Percentiles rank a stretch among this genome's conserved stretches.
These are phyloP conservation scores for Antrozous pallidus DNA, from an alignment of 2,797 vertebrate genomes.

Conservation along the genomic window DNA sequence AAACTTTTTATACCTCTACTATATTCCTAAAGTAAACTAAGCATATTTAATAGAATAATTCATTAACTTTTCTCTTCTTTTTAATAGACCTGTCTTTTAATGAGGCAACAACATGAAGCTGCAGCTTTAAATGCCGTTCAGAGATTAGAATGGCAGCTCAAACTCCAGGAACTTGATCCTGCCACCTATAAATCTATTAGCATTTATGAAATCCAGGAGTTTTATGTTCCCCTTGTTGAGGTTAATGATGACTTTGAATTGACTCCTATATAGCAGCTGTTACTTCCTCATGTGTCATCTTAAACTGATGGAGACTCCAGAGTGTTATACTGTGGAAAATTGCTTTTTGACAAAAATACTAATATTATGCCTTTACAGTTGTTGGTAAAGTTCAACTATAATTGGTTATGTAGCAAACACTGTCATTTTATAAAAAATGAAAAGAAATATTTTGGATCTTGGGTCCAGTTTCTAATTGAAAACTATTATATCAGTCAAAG, in stretches of 20 bases:
- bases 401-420: constrained; percentile 68
- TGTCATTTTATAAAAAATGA: constrained; percentile 72
- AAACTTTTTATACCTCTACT: neutral
- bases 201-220: constrained; percentile 99
- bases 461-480: constrained; percentile 72
- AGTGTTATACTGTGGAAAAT: constrained; percentile 73
- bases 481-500: constrained; percentile 71
- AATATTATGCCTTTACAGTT: constrained; percentile 70
- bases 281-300: neutral
- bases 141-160: constrained; percentile 98
- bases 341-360: constrained; percentile 66
- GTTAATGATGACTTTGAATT: constrained; percentile 99
- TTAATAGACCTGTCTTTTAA: constrained; percentile 95
- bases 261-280: constrained; percentile 92
- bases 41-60: constrained; percentile 27
- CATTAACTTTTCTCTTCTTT: constrained; percentile 53
- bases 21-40: neutral
- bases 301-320: constrained; percentile 33
- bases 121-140: constrained; percentile 97
- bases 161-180: constrained; percentile 97
- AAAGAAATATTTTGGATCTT: constrained; percentile 67
- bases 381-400: constrained; percentile 53
- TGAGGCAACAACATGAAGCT: constrained; percentile 99
- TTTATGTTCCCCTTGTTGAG: constrained; percentile 98
- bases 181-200: constrained; percentile 98